These are phyloP conservation scores for Smittia sp. DNA, from an alignment of 2,888 invertebrate genomes.

Conservation along the genomic window DNA sequence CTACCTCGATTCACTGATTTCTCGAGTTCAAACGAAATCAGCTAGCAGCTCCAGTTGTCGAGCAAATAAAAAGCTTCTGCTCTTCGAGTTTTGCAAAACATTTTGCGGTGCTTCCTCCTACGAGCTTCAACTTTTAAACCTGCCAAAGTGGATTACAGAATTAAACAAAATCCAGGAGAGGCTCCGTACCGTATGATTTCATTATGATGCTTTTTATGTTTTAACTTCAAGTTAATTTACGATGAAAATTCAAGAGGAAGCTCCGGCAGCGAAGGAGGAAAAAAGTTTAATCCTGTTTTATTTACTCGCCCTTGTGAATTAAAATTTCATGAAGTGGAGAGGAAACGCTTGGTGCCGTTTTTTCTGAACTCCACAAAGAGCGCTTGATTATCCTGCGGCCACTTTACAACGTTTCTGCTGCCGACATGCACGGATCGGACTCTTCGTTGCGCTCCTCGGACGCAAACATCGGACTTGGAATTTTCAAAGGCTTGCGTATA, in stretches of 20 bases:
- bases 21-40: neutral
- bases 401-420: neutral
- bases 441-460: neutral
- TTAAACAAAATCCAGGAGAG: neutral
- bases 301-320: slow-evolving; percentile 26
- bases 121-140: neutral
- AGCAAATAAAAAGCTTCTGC: slow-evolving; percentile 18
- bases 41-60: neutral
- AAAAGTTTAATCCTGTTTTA: slow-evolving; percentile 11
- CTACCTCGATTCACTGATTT: neutral
- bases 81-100: slow-evolving; percentile 10
- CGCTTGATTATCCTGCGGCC: slow-evolving; percentile 17
- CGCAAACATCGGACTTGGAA: slow-evolving; percentile 6
- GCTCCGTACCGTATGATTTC: neutral
- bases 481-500: neutral
- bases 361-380: neutral
- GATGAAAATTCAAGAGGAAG: slow-evolving; percentile 20
- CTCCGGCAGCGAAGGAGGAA: neutral
- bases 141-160: slow-evolving; percentile 15
- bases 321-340: slow-evolving; percentile 9
- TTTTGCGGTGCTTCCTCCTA: neutral
- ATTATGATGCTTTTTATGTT: neutral
- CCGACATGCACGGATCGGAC: neutral
- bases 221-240: slow-evolving; percentile 8
- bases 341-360: neutral